Base-by-base conservation (phyloP, 2,888 invertebrate species). In the Rhagium mordax region DNA sequence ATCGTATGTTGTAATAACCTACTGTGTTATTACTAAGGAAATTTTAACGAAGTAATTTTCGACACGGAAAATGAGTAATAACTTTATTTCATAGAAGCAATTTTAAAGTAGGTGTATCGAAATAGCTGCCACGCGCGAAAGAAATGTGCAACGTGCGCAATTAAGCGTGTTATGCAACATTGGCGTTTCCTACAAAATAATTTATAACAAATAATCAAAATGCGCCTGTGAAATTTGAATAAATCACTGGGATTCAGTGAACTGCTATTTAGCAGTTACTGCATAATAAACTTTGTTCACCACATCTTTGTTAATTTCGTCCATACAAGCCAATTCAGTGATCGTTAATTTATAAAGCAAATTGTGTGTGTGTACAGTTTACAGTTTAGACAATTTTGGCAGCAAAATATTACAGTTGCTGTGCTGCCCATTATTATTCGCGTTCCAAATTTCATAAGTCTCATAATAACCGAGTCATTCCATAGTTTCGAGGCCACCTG, bases 61-160 rank as follows among this genome's bases (percentile, higher is more conserved):
- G 13, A 24, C 59, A 60, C 57, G 60, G 60, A 61, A 61, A 61
- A 15, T 15, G 10, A n/a, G 15, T 75, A 75, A 75, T 72, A 73
- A 70, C 75, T 73, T 71, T 64, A 71, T 75, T 75, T 73, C 75
- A 71, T 73, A 75, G 68, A 69, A 71, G 68, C 71, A 71, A 73
- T 71, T 75, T 75, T 71, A 73, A 75, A 71, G 70, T 71, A 72
- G 65, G 69, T 75, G 60, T 72, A 74, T 74, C 71, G 71, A 51
- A 74, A 70, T 69, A 69, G 16, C 48, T 16, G 62, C n/a, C 48
- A 15, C 41, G n/a, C 21, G 10, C n/a, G n/a, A 49, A 62, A 62
- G 48, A 24, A n/a, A 48, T 21, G 49, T 49, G 24, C 15, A 49
- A 4, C 48, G 41, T 62, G 61, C 61, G 7, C 61, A 27, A 49